A percentile compares a stretch with the other conserved stretches of the same genome.
phyloP scores from a whole-genome alignment of 2,797 vertebrate species.

The Sphenodon punctatus region DNA sequence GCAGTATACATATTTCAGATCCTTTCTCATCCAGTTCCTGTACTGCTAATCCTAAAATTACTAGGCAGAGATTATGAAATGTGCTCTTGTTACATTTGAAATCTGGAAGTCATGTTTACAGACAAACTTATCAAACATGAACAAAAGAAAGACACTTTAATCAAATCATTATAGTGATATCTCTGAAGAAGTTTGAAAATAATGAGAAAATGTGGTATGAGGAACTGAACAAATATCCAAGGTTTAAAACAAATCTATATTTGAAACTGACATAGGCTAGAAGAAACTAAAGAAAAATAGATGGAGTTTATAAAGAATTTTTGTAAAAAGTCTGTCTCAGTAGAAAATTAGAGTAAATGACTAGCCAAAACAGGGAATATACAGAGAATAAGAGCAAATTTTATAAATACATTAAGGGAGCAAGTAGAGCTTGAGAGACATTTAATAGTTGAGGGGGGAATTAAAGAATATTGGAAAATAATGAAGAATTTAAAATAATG shows the following conservation, averaged over 20 bases:
- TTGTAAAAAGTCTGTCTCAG: neutral
- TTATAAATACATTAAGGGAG: neutral
- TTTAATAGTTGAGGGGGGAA: neutral
- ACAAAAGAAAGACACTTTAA: neutral
- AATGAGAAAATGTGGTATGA: constrained; percentile 18
- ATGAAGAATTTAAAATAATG: constrained; percentile 1
- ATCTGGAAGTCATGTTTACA: neutral
- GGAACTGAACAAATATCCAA: neutral
- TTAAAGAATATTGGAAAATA: neutral
- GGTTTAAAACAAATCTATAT: constrained; percentile 34
- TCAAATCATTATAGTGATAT: constrained; percentile 12
- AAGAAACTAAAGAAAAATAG: constrained; percentile 23
- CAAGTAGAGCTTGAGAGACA: constrained; percentile 21
- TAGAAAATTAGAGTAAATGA: constrained; percentile 22
- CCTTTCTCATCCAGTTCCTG: neutral
- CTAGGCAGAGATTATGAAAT: neutral
- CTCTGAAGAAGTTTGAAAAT: constrained; percentile 19
- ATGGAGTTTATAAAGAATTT: constrained; percentile 12
- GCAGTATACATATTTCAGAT: neutral
- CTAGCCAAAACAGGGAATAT: constrained; percentile 4
- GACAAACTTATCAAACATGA: constrained; percentile 31
- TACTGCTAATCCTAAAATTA: neutral
- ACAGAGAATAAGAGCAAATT: neutral
- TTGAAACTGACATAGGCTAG: constrained; percentile 2
- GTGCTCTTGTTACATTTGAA: neutral